Conservation (phyloP, 2,888 invertebrate species). For the Eulithis testata region DNA sequence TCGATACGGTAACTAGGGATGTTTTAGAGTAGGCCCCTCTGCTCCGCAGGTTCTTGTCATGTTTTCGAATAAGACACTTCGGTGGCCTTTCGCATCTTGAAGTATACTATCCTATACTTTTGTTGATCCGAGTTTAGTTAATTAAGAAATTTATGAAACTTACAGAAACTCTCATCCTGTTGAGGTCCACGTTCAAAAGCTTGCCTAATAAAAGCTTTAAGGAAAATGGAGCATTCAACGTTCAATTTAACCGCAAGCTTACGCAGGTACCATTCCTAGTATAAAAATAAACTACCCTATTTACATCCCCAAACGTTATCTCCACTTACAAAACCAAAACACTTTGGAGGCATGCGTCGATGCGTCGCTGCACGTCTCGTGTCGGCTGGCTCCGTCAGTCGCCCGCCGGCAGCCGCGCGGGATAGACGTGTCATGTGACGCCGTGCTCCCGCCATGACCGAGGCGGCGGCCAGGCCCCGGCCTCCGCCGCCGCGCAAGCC, state of each 20-base stretch:
- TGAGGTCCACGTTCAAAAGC: not conserved
- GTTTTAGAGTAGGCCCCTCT: constrained; percentile 32
- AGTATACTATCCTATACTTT: not conserved
- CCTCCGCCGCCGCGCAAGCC: constrained; percentile 82
- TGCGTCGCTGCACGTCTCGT: constrained; percentile 61
- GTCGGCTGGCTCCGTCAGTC: constrained; percentile 64
- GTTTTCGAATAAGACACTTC: constrained; percentile 7
- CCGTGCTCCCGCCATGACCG: constrained; percentile 72
- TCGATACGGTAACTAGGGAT: constrained; percentile 36
- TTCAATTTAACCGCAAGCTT: not conserved
- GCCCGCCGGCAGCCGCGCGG: constrained; percentile 48
- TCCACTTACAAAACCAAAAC: constrained; percentile 31
- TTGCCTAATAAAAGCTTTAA: not conserved
- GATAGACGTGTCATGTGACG: constrained; percentile 70
- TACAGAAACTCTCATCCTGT: not conserved
- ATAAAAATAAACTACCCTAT: constrained; percentile 14
- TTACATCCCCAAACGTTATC: constrained; percentile 19
- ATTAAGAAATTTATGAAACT: too few species aligned
- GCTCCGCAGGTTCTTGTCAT: constrained; percentile 4
- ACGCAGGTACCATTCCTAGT: constrained; percentile 1
- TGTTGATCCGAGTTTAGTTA: too few species aligned
- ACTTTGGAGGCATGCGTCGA: constrained; percentile 47
- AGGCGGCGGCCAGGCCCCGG: constrained; percentile 79
- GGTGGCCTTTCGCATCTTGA: constrained; percentile 4
- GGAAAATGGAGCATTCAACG: not conserved